phyloP scores from a whole-genome alignment of 2,113 vertebrate genomes.

The Caloenas nicobarica region DNA sequence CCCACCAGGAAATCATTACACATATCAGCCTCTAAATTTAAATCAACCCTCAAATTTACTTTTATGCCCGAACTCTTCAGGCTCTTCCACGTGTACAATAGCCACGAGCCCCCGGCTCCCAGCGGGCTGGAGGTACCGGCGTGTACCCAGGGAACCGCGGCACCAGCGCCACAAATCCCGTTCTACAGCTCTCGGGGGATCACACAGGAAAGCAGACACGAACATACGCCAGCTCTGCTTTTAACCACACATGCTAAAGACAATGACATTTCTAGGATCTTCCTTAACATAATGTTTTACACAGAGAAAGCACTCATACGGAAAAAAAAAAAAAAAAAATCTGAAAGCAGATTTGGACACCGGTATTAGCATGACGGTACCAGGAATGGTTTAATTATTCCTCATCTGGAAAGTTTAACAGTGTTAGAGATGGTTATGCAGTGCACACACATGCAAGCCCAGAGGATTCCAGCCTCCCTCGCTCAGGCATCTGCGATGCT shows the following conservation, averaged over 20 bases:
- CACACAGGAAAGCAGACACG: not conserved
- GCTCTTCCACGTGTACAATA: rapidly evolving
- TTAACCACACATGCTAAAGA: not conserved
- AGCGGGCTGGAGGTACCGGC: not conserved
- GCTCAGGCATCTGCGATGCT: not conserved
- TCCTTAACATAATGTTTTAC: not conserved
- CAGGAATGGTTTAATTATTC: not conserved
- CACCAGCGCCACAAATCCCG: not conserved
- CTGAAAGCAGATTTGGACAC: not conserved
- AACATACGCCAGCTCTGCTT: not conserved
- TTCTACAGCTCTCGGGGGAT: not conserved
- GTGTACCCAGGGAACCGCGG: not conserved
- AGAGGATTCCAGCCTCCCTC: not conserved
- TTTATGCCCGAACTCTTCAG: not conserved
- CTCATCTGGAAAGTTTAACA: not conserved
- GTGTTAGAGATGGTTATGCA: not conserved
- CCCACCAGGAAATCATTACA: not conserved
- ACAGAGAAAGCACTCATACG: not conserved
- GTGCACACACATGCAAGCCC: not conserved
- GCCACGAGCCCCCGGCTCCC: not conserved
- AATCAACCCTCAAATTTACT: not conserved
- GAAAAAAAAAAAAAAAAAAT: not conserved
- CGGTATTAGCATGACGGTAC: not conserved
- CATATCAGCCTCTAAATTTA: not conserved
- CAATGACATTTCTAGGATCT: not conserved